Percentiles rank a stretch among this genome's conserved stretches.
Evolutionary conservation across 2,113 vertebrate genomes (phyloP).

Genomic region (Variabilichromis moorii): DNA sequence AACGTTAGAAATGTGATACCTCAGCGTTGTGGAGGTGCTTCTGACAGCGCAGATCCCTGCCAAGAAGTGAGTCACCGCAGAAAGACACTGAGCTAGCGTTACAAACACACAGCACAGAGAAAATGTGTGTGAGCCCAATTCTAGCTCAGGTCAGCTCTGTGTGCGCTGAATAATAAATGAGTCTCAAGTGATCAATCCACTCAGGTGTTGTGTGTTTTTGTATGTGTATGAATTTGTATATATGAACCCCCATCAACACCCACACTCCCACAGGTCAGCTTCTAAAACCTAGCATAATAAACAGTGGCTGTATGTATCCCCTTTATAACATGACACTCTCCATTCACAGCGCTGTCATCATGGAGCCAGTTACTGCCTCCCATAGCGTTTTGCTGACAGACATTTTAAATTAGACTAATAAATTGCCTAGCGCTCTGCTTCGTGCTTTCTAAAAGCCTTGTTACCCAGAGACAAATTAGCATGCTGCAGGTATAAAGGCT

Average conservation of each 20-base stretch:
- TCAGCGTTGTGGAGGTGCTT: background rate
- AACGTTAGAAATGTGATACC: background rate
- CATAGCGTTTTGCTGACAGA: conserved; percentile 56
- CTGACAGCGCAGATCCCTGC: background rate
- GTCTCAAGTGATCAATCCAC: conserved; percentile 8
- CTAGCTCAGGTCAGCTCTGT: background rate
- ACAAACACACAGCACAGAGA: background rate
- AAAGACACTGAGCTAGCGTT: background rate
- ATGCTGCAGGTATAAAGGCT: conserved; percentile 79
- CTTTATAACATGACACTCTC: conserved; percentile 52
- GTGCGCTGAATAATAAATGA: background rate
- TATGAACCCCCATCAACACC: background rate
- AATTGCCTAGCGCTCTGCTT: conserved; percentile 55
- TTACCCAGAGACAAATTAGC: conserved; percentile 63
- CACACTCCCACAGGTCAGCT: background rate
- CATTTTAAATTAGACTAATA: conserved; percentile 68
- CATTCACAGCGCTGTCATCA: conserved; percentile 54
- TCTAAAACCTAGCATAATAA: conserved; percentile 39
- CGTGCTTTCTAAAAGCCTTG: conserved; percentile 43
- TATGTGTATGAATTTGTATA: conserved; percentile 16
- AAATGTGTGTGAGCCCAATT: background rate
- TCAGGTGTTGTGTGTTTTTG: background rate
- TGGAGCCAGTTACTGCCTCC: conserved; percentile 48
- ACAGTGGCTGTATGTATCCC: conserved; percentile 36
- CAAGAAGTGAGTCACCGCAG: background rate